phyloP scores from a whole-genome alignment of 1,140 invertebrate genomes.

The Dreissena polymorpha region DNA sequence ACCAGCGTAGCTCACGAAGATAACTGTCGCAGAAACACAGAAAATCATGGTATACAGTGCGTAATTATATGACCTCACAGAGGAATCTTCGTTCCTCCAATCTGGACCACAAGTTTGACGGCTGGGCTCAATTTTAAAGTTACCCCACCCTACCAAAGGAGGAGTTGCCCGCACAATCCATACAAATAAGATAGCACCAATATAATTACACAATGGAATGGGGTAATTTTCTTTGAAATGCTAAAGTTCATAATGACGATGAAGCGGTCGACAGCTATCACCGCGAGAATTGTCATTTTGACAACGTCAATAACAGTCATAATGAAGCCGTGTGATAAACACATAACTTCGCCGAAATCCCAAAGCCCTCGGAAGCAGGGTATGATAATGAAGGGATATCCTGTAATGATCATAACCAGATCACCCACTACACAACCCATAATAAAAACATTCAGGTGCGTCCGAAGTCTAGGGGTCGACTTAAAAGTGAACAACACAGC shows the following conservation, averaged over 20 bases:
- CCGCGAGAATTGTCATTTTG: slow-evolving; percentile 14
- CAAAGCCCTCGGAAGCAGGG: slow-evolving; percentile 8
- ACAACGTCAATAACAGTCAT: slow-evolving; percentile 5
- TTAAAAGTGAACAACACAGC: slow-evolving; percentile 17
- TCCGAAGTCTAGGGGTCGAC: background rate
- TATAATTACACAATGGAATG: slow-evolving; percentile 17
- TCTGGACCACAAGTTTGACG: slow-evolving; percentile 17
- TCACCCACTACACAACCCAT: slow-evolving; percentile 16
- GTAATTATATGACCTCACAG: background rate
- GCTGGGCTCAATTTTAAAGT: slow-evolving; percentile 1
- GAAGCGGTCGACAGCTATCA: slow-evolving; percentile 15
- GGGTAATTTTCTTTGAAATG: slow-evolving; percentile 15
- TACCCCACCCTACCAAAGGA: slow-evolving; percentile 33
- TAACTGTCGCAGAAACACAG: background rate
- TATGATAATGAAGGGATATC: slow-evolving; percentile 9
- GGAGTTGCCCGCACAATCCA: slow-evolving; percentile 30
- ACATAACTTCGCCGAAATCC: slow-evolving; percentile 13
- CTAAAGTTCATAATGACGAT: background rate
- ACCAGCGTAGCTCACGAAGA: background rate
- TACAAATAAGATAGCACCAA: slow-evolving; percentile 17
- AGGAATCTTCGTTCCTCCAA: background rate
- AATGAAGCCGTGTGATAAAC: slow-evolving; percentile 10
- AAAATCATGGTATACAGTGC: background rate
- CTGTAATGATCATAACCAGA: background rate
- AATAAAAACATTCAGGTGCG: slow-evolving; percentile 16